A percentile compares a stretch with the other conserved stretches of the same genome.
Evolutionary conservation across 2,888 invertebrate genomes (phyloP).

Genomic region (Yponomeuta evonymella): DNA sequence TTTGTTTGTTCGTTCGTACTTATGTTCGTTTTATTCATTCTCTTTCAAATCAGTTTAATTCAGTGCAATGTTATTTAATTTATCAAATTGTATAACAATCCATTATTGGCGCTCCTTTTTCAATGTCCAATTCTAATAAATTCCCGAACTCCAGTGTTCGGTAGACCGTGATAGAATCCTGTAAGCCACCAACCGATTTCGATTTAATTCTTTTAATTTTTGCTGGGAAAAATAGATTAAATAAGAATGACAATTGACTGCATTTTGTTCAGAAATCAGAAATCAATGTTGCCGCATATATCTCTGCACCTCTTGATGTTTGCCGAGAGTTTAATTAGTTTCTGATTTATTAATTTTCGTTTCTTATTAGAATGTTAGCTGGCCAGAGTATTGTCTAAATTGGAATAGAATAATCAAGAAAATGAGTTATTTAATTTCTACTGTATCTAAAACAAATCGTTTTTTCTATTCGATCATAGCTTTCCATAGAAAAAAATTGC

Average conservation of each 20-base stretch:
- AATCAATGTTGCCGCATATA: neutral
- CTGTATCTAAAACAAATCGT: neutral
- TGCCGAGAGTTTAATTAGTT: neutral
- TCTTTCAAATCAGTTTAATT: no score
- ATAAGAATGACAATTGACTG: neutral
- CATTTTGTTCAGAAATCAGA: neutral
- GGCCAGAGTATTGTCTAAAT: no score
- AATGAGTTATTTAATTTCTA: no score
- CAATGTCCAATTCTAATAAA: conserved; percentile 12
- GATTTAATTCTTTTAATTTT: conserved; percentile 43
- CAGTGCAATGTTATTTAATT: no score
- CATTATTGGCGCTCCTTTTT: neutral
- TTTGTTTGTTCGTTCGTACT: no score
- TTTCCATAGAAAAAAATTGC: neutral
- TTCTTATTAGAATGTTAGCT: no score
- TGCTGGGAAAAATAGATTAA: conserved; percentile 5
- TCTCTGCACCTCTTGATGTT: neutral
- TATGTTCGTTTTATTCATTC: no score
- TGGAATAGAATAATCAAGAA: no score
- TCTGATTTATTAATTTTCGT: neutral
- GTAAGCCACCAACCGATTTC: conserved; percentile 47
- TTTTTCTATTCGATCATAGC: neutral
- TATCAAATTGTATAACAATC: neutral
- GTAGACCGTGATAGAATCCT: conserved; percentile 43
- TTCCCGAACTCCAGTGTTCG: conserved; percentile 31